Evolutionary conservation across 2,113 vertebrate species (phyloP), one percentile per base, ranked within the genome.

Genomic region (Gobius niger): DNA sequence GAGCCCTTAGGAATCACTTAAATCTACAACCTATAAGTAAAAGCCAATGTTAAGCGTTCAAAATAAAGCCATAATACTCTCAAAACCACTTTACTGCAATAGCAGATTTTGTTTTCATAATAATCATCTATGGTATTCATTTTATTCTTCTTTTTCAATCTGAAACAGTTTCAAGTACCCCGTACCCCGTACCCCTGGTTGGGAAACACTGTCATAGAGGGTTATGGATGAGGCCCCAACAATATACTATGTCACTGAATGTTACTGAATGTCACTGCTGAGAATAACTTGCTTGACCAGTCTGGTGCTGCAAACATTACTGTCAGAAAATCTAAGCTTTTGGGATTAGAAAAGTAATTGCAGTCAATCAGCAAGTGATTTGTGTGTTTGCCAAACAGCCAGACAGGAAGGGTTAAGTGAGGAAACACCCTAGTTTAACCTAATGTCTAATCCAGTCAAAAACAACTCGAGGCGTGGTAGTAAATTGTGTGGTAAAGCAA

Each of bases 371-470:
- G n/a, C 53, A 56, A n/a, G 16, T 65, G 67, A 53, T 13, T 70
- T 70, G 40, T 52, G 46, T 5, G 12, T 44, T 13, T 64, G 63
- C 49, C n/a, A 53, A 68, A 18, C 64, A 65, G 51, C 49, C 51
- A 62, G 61, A 63, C 63, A 61, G 49, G 51, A 52, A 72, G 49
- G 56, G 53, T 51, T 78, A 73, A 62, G 68, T 34, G 15, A 70
- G 62, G 76, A 42, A 72, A 78, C 54, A 70, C 70, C 51, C 53
- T 69, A 47, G 57, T 85, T 75, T 75, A 52, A 46, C 68, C 77
- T 13, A 53, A 67, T 67, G 80, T 73, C 69, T 74, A 71, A 82
- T 68, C 75, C 76, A 84, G 79, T 84, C 63, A 75, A 74, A 70
- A 65, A 57, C 44, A 78, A 77, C 73, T 77, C 67, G 24, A 50